Evolutionary conservation across 2,113 vertebrate genomes (phyloP).

Genomic region (Apteryx mantelli): DNA sequence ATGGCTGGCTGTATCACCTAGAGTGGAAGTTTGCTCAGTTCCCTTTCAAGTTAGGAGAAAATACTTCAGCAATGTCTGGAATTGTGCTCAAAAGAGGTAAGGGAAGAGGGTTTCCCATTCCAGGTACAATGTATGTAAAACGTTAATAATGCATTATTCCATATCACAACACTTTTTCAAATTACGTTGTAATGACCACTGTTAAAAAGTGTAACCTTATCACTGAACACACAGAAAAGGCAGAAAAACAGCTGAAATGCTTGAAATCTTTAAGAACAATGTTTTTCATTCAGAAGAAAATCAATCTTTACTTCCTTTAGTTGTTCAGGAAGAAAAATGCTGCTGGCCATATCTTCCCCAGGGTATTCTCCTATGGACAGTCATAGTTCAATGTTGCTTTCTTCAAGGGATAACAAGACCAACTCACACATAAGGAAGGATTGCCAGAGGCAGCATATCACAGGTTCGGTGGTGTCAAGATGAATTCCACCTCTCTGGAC

Average conservation of each 20-base stretch:
- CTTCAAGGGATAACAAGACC: background rate
- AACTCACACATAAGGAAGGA: background rate
- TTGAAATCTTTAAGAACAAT: background rate
- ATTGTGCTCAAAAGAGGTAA: background rate
- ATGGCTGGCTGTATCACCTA: background rate
- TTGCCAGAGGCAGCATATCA: background rate
- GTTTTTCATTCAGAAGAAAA: background rate
- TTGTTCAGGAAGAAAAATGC: background rate
- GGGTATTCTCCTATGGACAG: background rate
- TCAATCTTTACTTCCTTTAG: background rate
- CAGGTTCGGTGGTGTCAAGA: background rate
- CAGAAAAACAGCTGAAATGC: background rate
- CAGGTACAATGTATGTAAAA: background rate
- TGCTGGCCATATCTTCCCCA: accelerated
- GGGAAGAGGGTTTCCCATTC: background rate
- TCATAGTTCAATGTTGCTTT: background rate
- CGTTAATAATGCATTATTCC: background rate
- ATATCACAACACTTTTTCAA: background rate
- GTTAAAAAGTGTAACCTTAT: background rate
- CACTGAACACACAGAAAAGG: background rate
- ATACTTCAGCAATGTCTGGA: background rate
- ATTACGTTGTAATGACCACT: background rate
- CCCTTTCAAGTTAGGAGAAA: background rate
- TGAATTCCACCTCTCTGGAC: background rate
- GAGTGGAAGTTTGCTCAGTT: background rate